Evolutionary conservation across 2,888 invertebrate genomes (phyloP), one percentile per base, ranked within the genome.

Genomic region (Gymnoscelis rufifasciata): DNA sequence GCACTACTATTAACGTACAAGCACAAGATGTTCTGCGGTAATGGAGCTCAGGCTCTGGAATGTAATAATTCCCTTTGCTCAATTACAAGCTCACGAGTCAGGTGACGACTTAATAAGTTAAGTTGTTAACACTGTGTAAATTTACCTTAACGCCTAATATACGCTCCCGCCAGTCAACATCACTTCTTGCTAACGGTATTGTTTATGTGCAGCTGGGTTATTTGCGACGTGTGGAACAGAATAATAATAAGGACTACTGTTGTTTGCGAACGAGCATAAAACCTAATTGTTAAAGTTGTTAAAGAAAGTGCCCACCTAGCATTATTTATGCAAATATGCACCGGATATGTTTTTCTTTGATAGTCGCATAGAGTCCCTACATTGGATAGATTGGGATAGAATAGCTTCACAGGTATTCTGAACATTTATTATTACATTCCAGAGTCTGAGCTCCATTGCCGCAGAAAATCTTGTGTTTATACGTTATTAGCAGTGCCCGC

Each of bases 81-180:
- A 66, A 67, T 65, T 66, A 69, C 57, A 51, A 51, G 61, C 52
- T 62, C 63, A 59, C 61, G 67, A 69, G 66, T 49, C 33, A 69
- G 62, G 71, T 78, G 83, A 84, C 73, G 82, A 78, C 78, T 80
- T 84, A 83, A 86, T 84, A 84, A 83, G 77, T 83, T 79, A 79
- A 79, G 74, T 83, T 79, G 83, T 79, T 77, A 80, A 69, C 74
- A 72, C 75, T 74, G 84, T 79, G 83, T 83, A 86, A 87, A 87
- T 87, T 86, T 83, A 83, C 84, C 82, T 84, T 81, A 70, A 77
- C 77, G 74, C 81, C 78, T 74, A 73, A 80, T 82, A 76, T 78
- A 75, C 77, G 64, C 68, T 66, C 68, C 64, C 67, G 61, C 73
- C 67, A 72, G 68, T 68, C 71, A 57, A 70, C 81, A 81, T 86